Conservation (phyloP, 2,888 invertebrate species). For the Troides oblongomaculatus region DNA sequence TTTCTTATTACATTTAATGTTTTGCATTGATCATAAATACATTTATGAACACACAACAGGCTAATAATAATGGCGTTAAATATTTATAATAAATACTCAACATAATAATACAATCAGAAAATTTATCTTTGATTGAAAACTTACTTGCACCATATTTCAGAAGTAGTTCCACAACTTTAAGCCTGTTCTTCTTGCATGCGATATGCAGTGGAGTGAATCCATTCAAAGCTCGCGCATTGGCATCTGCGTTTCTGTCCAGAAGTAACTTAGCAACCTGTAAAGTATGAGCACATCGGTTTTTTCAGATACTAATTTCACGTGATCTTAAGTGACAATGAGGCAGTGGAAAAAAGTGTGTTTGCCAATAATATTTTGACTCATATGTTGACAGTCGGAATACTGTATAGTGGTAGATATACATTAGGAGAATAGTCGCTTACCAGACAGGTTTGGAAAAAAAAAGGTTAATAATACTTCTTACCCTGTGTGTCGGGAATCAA, state of each 20-base stretch:
- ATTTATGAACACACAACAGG: too few relatives aligned
- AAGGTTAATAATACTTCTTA: too few relatives aligned
- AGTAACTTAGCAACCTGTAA: slow-evolving; percentile 92
- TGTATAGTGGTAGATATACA: too few relatives aligned
- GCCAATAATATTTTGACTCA: not conserved
- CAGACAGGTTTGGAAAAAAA: too few relatives aligned
- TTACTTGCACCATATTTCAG: slow-evolving; percentile 95
- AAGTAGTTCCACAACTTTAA: slow-evolving; percentile 96
- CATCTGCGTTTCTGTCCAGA: slow-evolving; percentile 96
- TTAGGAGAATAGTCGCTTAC: too few relatives aligned
- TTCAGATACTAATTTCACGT: not conserved
- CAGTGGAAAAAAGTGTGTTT: not conserved
- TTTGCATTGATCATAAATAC: too few relatives aligned
- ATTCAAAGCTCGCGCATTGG: slow-evolving; percentile 96
- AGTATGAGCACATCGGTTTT: not conserved
- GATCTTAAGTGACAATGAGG: not conserved
- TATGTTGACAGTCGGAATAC: too few relatives aligned
- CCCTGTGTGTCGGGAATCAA: too few relatives aligned
- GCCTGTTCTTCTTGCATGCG: slow-evolving; percentile 98
- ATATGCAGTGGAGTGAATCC: slow-evolving; percentile 99
- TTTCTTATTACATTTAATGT: too few relatives aligned
- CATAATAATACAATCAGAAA: too few relatives aligned
- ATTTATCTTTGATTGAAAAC: slow-evolving; percentile 40
- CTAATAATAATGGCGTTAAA: too few relatives aligned
- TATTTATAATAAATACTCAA: too few relatives aligned